Evolutionary conservation across 2,113 vertebrate species (phyloP).

Genomic region (Trinectes maculatus): DNA sequence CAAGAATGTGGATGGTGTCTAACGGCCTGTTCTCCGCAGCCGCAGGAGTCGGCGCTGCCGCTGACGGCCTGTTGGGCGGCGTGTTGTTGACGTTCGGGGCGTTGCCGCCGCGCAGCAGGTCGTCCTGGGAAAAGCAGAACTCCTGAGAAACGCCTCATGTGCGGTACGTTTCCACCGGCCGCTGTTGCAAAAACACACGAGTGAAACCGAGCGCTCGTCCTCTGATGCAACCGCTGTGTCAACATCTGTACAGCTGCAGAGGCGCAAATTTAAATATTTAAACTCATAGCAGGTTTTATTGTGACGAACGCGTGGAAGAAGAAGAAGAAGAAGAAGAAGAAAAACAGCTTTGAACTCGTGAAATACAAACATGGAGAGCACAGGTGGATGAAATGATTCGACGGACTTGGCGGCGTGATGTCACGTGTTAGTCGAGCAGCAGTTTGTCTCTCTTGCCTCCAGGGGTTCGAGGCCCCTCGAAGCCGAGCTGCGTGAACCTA

Average conservation of each 20-base stretch:
- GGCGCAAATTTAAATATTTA: too few species aligned
- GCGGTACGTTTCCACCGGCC: constrained; percentile 8
- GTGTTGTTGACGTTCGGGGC: constrained; percentile 68
- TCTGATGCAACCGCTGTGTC: neutral
- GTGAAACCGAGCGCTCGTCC: neutral
- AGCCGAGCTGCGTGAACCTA: constrained; percentile 25
- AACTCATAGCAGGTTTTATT: too few species aligned
- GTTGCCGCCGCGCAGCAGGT: constrained; percentile 21
- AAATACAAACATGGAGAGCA: neutral
- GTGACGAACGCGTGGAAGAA: too few species aligned
- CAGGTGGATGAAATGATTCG: neutral
- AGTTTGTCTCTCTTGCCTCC: neutral
- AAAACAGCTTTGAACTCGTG: too few species aligned
- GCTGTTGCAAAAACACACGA: neutral
- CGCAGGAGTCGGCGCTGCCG: constrained; percentile 42
- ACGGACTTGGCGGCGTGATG: neutral
- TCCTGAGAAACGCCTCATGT: neutral
- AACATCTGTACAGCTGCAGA: neutral
- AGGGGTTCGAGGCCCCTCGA: constrained; percentile 14
- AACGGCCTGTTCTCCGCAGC: constrained; percentile 37
- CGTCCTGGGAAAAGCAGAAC: constrained; percentile 18
- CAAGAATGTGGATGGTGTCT: constrained; percentile 40
- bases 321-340: too few species aligned
- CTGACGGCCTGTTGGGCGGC: constrained; percentile 41
- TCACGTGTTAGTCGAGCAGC: neutral